These are phyloP conservation scores for Delia radicum DNA, from an alignment of 1,140 invertebrate genomes.

Conservation along the genomic window DNA sequence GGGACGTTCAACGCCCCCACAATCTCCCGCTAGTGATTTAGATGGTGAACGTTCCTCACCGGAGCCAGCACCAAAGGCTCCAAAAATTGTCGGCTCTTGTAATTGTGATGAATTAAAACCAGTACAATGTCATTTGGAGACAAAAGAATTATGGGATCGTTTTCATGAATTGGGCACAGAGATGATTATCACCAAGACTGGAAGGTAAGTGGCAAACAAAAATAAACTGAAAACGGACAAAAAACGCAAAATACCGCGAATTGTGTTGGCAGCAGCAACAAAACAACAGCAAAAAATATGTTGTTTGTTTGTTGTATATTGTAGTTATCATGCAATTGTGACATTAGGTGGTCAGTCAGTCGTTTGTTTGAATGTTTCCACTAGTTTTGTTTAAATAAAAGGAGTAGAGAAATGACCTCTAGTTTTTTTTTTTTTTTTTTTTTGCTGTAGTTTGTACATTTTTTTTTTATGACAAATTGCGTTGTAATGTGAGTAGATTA, in stretches of 20 bases:
- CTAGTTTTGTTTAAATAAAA: neutral
- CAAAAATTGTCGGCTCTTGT: slow-evolving; percentile 64
- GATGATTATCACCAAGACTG: slow-evolving; percentile 98
- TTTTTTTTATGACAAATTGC: slow-evolving; percentile 26
- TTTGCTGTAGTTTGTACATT: neutral
- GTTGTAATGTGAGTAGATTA: slow-evolving; percentile 32
- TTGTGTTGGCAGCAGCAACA: neutral
- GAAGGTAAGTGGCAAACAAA: slow-evolving; percentile 73
- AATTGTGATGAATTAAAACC: slow-evolving; percentile 81
- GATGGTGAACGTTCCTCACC: slow-evolving; percentile 53
- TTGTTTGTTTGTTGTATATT: neutral
- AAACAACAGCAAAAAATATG: neutral
- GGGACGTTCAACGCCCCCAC: slow-evolving; percentile 51
- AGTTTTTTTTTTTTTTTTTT: neutral
- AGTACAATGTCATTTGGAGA: slow-evolving; percentile 88
- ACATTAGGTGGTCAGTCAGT: neutral
- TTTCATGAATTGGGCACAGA: slow-evolving; percentile 94
- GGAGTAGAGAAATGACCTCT: neutral
- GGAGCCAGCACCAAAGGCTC: slow-evolving; percentile 52
- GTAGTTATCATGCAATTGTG: slow-evolving; percentile 6
- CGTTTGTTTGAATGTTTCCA: too few relatives aligned
- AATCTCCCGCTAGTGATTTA: slow-evolving; percentile 51
- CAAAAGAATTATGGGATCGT: slow-evolving; percentile 91
- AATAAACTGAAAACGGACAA: neutral
- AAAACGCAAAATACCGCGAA: too few relatives aligned